phyloP scores from a whole-genome alignment of 37 sponge, comb jelly and placozoan species.

The Hormiphora californensis region DNA sequence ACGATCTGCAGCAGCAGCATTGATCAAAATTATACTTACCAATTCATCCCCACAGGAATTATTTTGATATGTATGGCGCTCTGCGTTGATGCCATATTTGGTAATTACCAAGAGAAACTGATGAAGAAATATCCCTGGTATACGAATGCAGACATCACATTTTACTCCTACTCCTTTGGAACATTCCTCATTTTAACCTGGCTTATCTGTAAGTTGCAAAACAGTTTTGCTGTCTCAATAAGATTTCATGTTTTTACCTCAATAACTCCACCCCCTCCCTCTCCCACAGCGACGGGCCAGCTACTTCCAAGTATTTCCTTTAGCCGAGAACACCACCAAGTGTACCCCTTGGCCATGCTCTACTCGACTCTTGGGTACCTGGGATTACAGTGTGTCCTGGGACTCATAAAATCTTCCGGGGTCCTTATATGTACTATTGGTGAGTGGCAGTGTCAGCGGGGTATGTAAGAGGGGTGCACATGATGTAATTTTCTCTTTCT shows the following conservation, averaged over 20 bases:
- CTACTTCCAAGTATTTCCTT: background rate
- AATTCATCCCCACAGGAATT: constrained; percentile 57
- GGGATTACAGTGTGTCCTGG: constrained; percentile 73
- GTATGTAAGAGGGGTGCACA: no score
- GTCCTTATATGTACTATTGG: constrained; percentile 75
- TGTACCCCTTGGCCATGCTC: constrained; percentile 55
- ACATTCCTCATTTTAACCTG: background rate
- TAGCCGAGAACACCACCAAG: background rate
- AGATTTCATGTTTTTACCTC: background rate
- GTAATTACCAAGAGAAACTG: constrained; percentile 80
- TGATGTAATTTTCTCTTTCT: no score
- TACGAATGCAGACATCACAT: constrained; percentile 2
- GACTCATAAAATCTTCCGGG: constrained; percentile 62
- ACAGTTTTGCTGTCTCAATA: background rate
- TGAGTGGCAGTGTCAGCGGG: no score
- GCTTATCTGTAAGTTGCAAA: background rate
- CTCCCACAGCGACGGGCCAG: constrained; percentile 24
- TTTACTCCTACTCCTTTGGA: constrained; percentile 36
- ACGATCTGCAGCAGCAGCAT: no score
- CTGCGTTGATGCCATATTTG: constrained; percentile 82
- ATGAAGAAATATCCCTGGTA: constrained; percentile 58
- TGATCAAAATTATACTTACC: no score
- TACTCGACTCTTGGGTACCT: constrained; percentile 73
- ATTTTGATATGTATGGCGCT: constrained; percentile 73
- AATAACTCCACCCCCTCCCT: constrained; percentile 51